These are phyloP conservation scores for Rallus limicola DNA, from an alignment of 2,113 vertebrate genomes.

Conservation along the genomic window DNA sequence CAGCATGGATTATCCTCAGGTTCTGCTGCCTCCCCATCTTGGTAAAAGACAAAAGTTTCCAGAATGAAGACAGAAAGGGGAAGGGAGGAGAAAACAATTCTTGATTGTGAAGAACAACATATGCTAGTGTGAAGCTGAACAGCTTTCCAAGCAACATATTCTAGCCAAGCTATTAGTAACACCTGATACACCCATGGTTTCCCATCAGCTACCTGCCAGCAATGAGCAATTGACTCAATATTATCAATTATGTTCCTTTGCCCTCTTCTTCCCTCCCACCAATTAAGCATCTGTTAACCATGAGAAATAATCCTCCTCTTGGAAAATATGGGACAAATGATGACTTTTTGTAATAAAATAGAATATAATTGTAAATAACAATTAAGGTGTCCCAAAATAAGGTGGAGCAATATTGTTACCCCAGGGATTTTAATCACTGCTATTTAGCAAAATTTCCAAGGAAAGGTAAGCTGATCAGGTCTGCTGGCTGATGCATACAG, in stretches of 20 bases:
- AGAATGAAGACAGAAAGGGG: not conserved
- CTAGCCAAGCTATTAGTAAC: conserved; percentile 67
- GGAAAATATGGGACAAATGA: conserved; percentile 6
- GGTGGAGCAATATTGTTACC: not conserved
- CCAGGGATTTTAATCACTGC: not conserved
- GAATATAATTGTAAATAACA: conserved; percentile 33
- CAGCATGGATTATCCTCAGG: not conserved
- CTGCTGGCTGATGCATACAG: not conserved
- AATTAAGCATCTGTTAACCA: conserved; percentile 64
- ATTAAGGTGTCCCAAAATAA: not conserved
- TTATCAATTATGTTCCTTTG: conserved; percentile 8
- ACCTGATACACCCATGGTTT: conserved; percentile 48
- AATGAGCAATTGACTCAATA: conserved; percentile 38
- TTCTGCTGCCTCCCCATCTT: not conserved
- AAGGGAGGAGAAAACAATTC: not conserved
- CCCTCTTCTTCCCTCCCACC: conserved; percentile 6
- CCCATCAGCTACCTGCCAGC: conserved; percentile 51
- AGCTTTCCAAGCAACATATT: conserved; percentile 28
- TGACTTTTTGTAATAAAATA: conserved; percentile 16
- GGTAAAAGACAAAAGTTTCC: not conserved
- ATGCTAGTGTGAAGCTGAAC: conserved; percentile 25
- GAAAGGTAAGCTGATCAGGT: not conserved
- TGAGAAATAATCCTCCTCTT: conserved; percentile 31
- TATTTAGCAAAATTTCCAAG: not conserved
- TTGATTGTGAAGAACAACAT: conserved; percentile 27